phyloP scores from a whole-genome alignment of 2,888 invertebrate genomes.

The Pyrrhosoma nymphula region DNA sequence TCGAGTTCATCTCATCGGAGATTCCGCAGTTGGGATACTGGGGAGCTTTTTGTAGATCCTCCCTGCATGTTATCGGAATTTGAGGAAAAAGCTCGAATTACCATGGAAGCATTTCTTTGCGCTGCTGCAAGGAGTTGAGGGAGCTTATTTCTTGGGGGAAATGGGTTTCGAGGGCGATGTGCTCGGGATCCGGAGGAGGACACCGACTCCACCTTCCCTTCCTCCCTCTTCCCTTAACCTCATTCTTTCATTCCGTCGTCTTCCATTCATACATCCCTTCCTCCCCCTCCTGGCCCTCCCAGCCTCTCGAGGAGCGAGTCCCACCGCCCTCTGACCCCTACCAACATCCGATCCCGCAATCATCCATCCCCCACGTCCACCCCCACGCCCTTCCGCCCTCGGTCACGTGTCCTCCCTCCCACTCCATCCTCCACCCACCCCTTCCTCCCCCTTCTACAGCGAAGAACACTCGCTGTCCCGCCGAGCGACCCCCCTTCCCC shows the following conservation, averaged over 20 bases:
- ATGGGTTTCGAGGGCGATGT: background rate
- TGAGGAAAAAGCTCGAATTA: background rate
- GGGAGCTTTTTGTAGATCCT: background rate
- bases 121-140: background rate
- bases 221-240: background rate
- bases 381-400: background rate
- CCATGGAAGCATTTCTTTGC: background rate
- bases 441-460: background rate
- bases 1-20: background rate
- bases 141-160: background rate
- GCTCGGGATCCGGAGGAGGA: background rate
- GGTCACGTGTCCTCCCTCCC: slow-evolving; percentile 2
- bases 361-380: background rate
- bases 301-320: background rate
- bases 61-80: background rate
- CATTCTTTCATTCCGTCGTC: background rate
- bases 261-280: background rate
- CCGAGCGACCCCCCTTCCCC: background rate
- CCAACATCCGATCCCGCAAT: background rate
- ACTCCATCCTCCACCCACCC: background rate
- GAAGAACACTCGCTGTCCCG: slow-evolving; percentile 2
- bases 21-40: background rate
- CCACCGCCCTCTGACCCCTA: background rate
- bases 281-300: background rate
- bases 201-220: background rate